Evolutionary conservation across 1,140 invertebrate species (phyloP).

Genomic region (Geopemphigus sp.): DNA sequence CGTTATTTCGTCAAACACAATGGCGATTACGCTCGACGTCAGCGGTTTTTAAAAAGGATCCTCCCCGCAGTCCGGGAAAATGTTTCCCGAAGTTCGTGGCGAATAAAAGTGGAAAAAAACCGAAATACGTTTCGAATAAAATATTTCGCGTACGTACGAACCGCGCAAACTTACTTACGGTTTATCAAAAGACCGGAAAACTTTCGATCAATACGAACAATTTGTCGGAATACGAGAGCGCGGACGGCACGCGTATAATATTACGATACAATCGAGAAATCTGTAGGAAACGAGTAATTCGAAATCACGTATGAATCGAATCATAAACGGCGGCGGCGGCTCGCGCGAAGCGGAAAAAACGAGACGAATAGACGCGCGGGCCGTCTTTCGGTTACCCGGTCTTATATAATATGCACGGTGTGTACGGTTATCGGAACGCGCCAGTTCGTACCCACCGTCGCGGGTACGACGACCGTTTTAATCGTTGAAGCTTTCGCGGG

Average conservation of each 20-base stretch:
- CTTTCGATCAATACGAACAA: slow-evolving; percentile 17
- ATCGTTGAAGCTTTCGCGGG: too few species aligned
- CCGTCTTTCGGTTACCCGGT: too few species aligned
- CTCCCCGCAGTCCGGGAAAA: background rate
- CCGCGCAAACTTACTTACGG: slow-evolving; percentile 13
- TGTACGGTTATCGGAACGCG: too few species aligned
- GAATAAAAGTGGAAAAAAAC: too few species aligned
- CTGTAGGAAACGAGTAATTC: background rate
- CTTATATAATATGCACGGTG: too few species aligned
- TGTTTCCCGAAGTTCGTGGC: slow-evolving; percentile 13
- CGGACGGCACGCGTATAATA: too few species aligned
- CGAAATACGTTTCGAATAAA: background rate
- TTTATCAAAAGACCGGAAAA: slow-evolving; percentile 19
- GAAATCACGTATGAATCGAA: slow-evolving; percentile 10
- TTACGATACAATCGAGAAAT: background rate
- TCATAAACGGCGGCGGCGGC: background rate
- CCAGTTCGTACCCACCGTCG: too few species aligned
- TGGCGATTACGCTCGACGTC: slow-evolving; percentile 23
- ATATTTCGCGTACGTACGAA: background rate
- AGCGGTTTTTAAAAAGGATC: slow-evolving; percentile 3
- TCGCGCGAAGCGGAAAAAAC: too few species aligned
- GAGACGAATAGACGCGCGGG: too few species aligned
- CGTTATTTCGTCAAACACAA: too few species aligned
- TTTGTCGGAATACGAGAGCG: background rate
- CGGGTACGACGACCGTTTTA: too few species aligned